Conservation (phyloP, 2,888 invertebrate species). For the Cataglyphis livida region DNA sequence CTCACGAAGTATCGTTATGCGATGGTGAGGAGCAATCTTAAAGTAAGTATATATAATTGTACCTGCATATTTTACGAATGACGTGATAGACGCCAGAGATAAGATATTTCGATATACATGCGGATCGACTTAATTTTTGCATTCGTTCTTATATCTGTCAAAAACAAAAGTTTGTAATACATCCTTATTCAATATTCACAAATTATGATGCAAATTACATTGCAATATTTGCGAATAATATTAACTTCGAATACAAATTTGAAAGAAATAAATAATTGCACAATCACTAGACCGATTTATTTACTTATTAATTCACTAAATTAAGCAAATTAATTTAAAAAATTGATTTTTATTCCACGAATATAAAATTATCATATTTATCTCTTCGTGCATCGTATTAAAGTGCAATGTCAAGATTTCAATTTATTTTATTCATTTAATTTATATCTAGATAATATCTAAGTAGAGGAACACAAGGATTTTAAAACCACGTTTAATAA, state of each 20-base stretch:
- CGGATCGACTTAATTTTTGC: not conserved
- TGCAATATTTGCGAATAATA: not conserved
- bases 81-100: not conserved
- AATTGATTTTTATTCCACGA: not conserved
- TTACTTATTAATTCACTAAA: not conserved
- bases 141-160: not conserved
- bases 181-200: not conserved
- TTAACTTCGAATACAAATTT: not conserved
- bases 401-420: not conserved
- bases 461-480: not conserved
- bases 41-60: conserved; percentile 13
- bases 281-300: not conserved
- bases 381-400: not conserved
- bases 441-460: not conserved
- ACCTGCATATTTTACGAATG: conserved; percentile 18
- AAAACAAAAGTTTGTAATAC: not conserved
- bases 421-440: not conserved
- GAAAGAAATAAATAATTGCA: conserved; percentile 14
- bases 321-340: not conserved
- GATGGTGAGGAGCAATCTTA: conserved; percentile 29
- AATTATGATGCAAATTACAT: not conserved
- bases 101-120: not conserved
- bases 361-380: conserved; percentile 1
- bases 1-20: conserved; percentile 20
- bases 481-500: conserved; percentile 22